Conservation (phyloP, 2,797 vertebrate species). For the Benthosema pterotum region DNA sequence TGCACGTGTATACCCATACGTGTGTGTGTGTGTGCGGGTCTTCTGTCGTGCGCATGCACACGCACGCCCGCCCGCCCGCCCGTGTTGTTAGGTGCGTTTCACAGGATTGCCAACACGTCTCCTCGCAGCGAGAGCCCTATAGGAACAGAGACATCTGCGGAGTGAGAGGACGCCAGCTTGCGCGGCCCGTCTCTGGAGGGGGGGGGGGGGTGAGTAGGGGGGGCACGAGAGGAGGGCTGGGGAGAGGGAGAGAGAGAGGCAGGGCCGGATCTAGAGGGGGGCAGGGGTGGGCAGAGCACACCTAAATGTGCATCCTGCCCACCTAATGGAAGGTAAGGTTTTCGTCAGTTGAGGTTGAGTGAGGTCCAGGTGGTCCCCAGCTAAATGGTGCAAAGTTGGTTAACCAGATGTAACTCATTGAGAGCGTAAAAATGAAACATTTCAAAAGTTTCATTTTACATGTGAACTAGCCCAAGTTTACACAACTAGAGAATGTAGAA, state of each 20-base stretch:
- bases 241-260: slow-evolving; percentile 2
- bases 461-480: no score
- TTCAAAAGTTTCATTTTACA: no score
- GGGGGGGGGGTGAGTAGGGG: slow-evolving; percentile 49
- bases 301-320: no score
- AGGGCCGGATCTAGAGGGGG: no score
- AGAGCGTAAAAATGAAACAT: no score
- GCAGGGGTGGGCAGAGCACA: no score
- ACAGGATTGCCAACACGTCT: slow-evolving; percentile 80
- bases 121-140: slow-evolving; percentile 77
- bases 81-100: slow-evolving; percentile 72
- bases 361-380: no score
- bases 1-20: not conserved
- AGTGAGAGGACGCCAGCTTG: slow-evolving; percentile 80
- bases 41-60: slow-evolving; percentile 41
- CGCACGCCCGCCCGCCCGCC: slow-evolving; percentile 32
- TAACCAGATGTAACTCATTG: no score
- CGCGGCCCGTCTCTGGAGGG: slow-evolving; percentile 72
- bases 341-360: no score
- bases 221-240: slow-evolving; percentile 30
- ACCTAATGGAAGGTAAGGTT: no score
- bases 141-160: slow-evolving; percentile 82
- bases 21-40: slow-evolving; percentile 31
- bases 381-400: no score
- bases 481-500: no score